Evolutionary conservation across 2,888 invertebrate genomes (phyloP).

Genomic region (Macroteleia sp.): DNA sequence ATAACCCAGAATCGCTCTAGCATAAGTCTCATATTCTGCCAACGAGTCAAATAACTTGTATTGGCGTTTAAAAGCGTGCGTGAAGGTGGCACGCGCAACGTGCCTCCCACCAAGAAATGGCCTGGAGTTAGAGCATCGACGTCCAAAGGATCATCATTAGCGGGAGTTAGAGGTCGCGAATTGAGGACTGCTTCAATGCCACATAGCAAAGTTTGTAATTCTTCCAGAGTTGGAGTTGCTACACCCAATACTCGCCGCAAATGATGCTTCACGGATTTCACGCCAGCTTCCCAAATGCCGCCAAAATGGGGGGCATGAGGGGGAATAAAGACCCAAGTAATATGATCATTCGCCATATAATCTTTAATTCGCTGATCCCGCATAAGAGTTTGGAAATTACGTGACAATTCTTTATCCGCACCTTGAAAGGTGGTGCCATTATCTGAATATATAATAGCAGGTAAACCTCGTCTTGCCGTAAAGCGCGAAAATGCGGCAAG

Average conservation of each 20-base stretch:
- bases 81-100: not conserved
- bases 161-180: conserved; percentile 2
- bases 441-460: not conserved
- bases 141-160: conserved; percentile 2
- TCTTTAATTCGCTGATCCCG: not conserved
- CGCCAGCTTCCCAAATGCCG: not conserved
- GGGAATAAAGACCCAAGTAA: conserved; percentile 16
- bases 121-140: not conserved
- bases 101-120: conserved; percentile 5
- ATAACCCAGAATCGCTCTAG: conserved; percentile 5
- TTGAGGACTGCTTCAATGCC: conserved; percentile 4
- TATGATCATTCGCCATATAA: not conserved
- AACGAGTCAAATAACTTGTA: not conserved
- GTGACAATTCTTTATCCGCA: not conserved
- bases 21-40: not conserved
- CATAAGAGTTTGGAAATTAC: not conserved
- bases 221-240: not conserved
- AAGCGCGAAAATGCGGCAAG: not conserved
- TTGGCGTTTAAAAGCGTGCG: not conserved
- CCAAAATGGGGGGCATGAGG: conserved; percentile 14
- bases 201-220: conserved; percentile 5
- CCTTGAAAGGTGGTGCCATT: not conserved
- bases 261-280: conserved; percentile 4
- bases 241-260: not conserved
- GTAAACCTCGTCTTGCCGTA: not conserved